These are phyloP conservation scores for Hippocampus zosterae DNA, from an alignment of 2,113 vertebrate species.

Conservation along the genomic window DNA sequence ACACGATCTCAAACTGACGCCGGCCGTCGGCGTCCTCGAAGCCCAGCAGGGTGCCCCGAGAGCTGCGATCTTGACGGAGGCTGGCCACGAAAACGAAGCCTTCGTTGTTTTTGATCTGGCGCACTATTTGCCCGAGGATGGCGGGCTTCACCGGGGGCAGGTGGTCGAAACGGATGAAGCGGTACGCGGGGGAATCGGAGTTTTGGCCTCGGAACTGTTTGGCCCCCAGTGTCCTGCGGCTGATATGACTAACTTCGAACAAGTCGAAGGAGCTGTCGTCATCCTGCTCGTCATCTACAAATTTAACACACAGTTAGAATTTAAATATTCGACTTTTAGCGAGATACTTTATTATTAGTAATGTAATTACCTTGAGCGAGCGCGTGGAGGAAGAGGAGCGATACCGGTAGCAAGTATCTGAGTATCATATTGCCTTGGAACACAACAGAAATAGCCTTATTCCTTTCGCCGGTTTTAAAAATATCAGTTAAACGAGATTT, in stretches of 20 bases:
- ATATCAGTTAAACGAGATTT: no score
- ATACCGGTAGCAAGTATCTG: conserved; percentile 73
- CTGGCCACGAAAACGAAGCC: conserved; percentile 88
- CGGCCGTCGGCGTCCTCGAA: conserved; percentile 77
- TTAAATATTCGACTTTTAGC: no score
- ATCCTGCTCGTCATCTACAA: conserved; percentile 79
- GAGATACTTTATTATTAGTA: background rate
- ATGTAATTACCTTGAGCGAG: conserved; percentile 72
- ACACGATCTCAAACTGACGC: conserved; percentile 89
- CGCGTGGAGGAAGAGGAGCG: conserved; percentile 70
- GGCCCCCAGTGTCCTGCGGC: conserved; percentile 86
- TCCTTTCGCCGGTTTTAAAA: conserved; percentile 7
- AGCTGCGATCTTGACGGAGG: conserved; percentile 85
- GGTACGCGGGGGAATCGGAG: conserved; percentile 77
- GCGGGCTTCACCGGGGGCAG: conserved; percentile 80
- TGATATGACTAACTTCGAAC: conserved; percentile 86
- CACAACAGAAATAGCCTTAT: conserved; percentile 29
- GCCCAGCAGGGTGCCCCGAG: conserved; percentile 83
- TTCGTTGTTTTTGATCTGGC: conserved; percentile 76
- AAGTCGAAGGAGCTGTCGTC: conserved; percentile 84
- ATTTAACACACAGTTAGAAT: conserved; percentile 5
- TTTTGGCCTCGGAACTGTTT: conserved; percentile 89
- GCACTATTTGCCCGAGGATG: conserved; percentile 77
- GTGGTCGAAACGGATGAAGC: conserved; percentile 94
- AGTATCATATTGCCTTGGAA: conserved; percentile 79